Conservation (phyloP, 2,797 vertebrate species). For the Amblyraja radiata region DNA sequence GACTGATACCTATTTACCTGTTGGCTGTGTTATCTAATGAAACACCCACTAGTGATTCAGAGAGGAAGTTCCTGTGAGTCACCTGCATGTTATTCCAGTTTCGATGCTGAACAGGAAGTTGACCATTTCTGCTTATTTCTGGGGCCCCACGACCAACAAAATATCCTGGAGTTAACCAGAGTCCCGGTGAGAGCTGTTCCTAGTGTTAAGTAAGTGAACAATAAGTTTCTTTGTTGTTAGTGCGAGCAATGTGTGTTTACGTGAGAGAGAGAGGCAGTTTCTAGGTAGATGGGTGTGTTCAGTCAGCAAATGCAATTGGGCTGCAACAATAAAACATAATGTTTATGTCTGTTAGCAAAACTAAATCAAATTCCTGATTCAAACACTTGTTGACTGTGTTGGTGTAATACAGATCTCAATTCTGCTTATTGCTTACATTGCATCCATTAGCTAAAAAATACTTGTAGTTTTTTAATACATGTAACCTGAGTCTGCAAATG, state of each 20-base stretch:
- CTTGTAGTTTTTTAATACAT: neutral
- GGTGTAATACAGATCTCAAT: neutral
- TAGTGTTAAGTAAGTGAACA: neutral
- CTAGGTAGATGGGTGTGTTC: neutral
- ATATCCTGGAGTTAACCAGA: neutral
- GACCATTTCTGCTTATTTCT: neutral
- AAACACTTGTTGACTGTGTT: neutral
- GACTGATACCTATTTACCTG: neutral
- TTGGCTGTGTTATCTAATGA: neutral
- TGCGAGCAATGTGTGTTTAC: neutral
- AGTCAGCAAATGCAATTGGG: neutral
- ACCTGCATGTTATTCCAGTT: slow-evolving; percentile 27
- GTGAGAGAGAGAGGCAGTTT: neutral
- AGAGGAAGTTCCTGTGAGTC: slow-evolving; percentile 26
- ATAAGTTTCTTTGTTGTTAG: neutral
- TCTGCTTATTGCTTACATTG: neutral
- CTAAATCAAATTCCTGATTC: neutral
- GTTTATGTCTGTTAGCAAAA: neutral
- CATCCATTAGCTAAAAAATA: neutral
- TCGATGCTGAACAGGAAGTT: neutral
- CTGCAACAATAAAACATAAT: neutral
- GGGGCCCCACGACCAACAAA: neutral
- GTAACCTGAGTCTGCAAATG: neutral
- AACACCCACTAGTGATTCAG: neutral
- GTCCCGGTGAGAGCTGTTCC: neutral